These are phyloP conservation scores for Speoplatyrhinus poulsoni DNA, from an alignment of 2,113 vertebrate genomes.

Conservation along the genomic window DNA sequence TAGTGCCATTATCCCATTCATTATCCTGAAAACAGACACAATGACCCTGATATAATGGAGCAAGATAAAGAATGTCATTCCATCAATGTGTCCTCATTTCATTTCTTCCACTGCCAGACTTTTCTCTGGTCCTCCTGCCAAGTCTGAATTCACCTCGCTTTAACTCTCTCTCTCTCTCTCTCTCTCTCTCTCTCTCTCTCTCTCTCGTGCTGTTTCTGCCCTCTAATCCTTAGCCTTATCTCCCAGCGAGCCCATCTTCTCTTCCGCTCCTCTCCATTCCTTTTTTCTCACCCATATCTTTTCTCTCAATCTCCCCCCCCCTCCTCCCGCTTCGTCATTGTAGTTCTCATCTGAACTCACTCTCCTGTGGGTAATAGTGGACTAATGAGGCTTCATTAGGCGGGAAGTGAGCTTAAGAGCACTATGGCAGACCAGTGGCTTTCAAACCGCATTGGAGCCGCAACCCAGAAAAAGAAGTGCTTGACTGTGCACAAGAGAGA, in stretches of 20 bases:
- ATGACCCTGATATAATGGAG: too few species aligned
- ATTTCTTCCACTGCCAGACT: background rate
- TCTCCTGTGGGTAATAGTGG: conserved; percentile 10
- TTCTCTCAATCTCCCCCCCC: background rate
- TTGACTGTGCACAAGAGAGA: too few species aligned
- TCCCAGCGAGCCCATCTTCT: background rate
- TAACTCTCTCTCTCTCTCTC: background rate
- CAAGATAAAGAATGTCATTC: background rate
- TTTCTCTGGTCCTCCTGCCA: background rate
- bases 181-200: conserved; percentile 3
- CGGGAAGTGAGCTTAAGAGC: background rate
- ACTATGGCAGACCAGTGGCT: background rate
- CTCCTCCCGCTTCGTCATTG: background rate
- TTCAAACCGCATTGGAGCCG: too few species aligned
- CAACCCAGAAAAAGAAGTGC: too few species aligned
- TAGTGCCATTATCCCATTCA: too few species aligned
- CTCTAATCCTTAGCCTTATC: background rate
- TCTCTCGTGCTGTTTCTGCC: background rate
- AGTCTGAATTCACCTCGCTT: background rate
- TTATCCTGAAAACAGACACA: too few species aligned
- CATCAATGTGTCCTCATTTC: background rate
- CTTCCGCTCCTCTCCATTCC: background rate
- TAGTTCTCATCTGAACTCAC: background rate
- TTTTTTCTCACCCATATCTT: background rate
- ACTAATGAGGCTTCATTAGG: background rate